Percentiles rank a stretch among this genome's conserved stretches.
Evolutionary conservation across 2,888 invertebrate genomes (phyloP).

Genomic region (Trichacis sp.): DNA sequence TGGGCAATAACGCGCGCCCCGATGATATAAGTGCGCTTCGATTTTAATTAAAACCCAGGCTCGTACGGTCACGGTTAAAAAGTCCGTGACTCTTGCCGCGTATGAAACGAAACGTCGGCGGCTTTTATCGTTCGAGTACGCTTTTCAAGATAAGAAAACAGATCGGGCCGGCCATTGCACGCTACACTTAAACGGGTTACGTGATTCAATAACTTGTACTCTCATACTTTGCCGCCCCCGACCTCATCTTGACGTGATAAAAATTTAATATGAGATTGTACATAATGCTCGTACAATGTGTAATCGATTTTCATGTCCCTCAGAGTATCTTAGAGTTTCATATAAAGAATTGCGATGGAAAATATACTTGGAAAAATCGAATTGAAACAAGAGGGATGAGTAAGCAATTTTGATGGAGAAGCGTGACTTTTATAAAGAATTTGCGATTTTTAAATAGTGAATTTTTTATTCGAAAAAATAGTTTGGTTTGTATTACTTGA

Average conservation of each 20-base stretch:
- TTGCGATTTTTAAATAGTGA: no score
- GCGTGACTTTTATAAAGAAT: no score
- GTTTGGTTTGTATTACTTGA: no score
- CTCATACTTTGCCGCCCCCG: constrained; percentile 12
- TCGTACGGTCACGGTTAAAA: background rate
- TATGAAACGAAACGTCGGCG: no score
- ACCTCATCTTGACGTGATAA: constrained; percentile 10
- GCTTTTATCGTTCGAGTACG: background rate
- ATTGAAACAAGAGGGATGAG: no score
- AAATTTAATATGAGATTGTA: background rate
- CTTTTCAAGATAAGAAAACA: constrained; percentile 10
- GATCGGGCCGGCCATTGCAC: constrained; percentile 6
- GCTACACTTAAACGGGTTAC: constrained; percentile 50
- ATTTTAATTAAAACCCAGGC: background rate
- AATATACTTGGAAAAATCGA: no score
- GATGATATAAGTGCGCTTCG: background rate
- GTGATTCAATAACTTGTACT: constrained; percentile 53
- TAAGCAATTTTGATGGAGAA: no score
- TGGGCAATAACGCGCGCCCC: background rate
- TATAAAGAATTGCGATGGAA: constrained; percentile 13
- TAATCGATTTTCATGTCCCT: no score
- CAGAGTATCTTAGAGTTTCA: no score
- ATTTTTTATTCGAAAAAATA: no score
- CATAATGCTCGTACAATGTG: no score
- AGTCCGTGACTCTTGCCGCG: background rate